Base-by-base conservation (phyloP, 2,888 invertebrate species). In the Tipula unca region DNA sequence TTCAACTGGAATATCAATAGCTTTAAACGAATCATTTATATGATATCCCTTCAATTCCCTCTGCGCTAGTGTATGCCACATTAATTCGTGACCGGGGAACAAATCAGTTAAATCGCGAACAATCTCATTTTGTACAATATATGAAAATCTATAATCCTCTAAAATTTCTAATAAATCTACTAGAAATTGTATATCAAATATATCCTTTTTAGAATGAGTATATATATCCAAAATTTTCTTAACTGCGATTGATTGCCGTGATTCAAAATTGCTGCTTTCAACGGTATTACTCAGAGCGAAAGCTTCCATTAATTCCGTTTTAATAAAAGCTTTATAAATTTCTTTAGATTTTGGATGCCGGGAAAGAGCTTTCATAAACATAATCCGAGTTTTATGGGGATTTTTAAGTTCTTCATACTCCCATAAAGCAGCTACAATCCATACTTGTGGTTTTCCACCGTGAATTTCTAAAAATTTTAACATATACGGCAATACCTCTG, bases 1-100 rank as follows among this genome's bases (percentile, higher is more conserved):
- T 10, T 1, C 10, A 69, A 25, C 25, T 69, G 69, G 10, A 20
- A 20, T 5, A 3, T 10, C 69, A 3, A 25, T 3, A 13, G 69
- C 0, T 29, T 85, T 85, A 25, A 39, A 32, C 6, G 89, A 87
- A 85, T 90, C 89, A 0, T 87, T 87, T 85, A 89, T 87, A 86
- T 89, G 88, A 14, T 87, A 88, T 4, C 93, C 93, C 87, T 92
- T 91, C n/a, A 92, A 88, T 88, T 94, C 93, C 1, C 93, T 90
- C 87, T 92, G 91, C 0, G 94, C 94, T 88, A 94, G 89, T 5
- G 92, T 91, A 88, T 94, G 92, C 94, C 94, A 94, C 39, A 93
- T 91, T 17, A 91, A 87, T 83, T 93, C 92, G 87, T 93, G 92
- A n/a, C 92, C 90, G 3, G 91, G 89, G 88, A 92, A 92, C 86